Evolutionary conservation across 2,797 vertebrate genomes (phyloP).

Genomic region (Enteromius unitaeniatus): DNA sequence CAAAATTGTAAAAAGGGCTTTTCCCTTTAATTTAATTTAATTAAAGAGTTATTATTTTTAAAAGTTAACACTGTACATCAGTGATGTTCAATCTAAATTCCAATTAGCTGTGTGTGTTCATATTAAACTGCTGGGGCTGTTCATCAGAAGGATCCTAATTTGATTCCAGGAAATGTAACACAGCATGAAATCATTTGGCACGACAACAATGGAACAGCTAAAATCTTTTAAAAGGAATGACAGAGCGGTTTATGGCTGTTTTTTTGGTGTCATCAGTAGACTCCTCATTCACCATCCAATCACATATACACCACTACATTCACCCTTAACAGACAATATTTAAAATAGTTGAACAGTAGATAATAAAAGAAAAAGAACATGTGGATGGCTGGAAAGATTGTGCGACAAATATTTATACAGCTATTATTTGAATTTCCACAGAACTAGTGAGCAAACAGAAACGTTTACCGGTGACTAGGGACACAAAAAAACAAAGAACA

Average conservation of each 20-base stretch:
- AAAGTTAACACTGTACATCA: slow-evolving; percentile 5
- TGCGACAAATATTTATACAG: slow-evolving; percentile 31
- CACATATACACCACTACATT: slow-evolving; percentile 16
- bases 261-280: neutral
- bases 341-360: slow-evolving; percentile 21
- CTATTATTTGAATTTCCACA: slow-evolving; percentile 34
- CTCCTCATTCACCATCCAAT: neutral
- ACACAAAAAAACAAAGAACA: slow-evolving; percentile 39
- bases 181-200: slow-evolving; percentile 60
- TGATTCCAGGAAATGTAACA: slow-evolving; percentile 32
- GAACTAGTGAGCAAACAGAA: slow-evolving; percentile 41
- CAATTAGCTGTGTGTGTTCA: neutral
- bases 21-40: neutral
- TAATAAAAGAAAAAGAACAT: slow-evolving; percentile 4
- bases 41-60: neutral
- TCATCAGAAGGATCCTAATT: neutral
- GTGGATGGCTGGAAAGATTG: neutral
- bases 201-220: slow-evolving; percentile 37
- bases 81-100: slow-evolving; percentile 12
- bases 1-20: neutral
- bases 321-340: slow-evolving; percentile 19
- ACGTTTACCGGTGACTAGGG: slow-evolving; percentile 42
- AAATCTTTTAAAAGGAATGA: slow-evolving; percentile 2
- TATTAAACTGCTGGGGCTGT: neutral
- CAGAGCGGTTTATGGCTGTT: slow-evolving; percentile 8